Percentiles rank a stretch among this genome's conserved stretches.
Evolutionary conservation across 2,888 invertebrate genomes (phyloP).

Genomic region (Eugnorisma glareosa): DNA sequence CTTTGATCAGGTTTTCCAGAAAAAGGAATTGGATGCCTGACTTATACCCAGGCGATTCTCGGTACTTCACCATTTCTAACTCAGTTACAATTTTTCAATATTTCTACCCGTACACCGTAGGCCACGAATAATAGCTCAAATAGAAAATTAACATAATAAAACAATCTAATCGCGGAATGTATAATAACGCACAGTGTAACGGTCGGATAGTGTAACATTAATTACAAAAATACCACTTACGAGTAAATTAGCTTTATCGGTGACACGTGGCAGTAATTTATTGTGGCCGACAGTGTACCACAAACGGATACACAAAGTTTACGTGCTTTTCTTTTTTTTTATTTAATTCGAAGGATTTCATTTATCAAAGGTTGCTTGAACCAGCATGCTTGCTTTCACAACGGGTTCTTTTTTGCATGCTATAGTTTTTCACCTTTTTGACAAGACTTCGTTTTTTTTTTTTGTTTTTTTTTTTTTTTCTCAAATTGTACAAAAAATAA

Average conservation of each 20-base stretch:
- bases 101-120: constrained; percentile 22
- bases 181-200: constrained; percentile 70
- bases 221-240: constrained; percentile 76
- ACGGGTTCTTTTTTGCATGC: not conserved
- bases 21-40: not conserved
- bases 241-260: constrained; percentile 76
- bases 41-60: not conserved
- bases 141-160: constrained; percentile 66
- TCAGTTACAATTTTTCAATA: constrained; percentile 50
- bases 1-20: not conserved
- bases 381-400: not conserved
- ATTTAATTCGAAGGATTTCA: not conserved
- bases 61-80: not conserved
- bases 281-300: constrained; percentile 62
- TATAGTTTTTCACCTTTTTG: not conserved
- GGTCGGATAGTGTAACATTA: constrained; percentile 72
- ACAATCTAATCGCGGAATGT: constrained; percentile 72
- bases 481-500: too few relatives aligned
- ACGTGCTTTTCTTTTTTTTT: constrained; percentile 29
- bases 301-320: constrained; percentile 55
- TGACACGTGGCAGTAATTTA: constrained; percentile 68
- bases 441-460: not conserved
- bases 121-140: constrained; percentile 48
- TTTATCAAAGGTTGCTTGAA: not conserved
- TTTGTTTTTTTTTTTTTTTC: too few relatives aligned